Evolutionary conservation across 2,113 vertebrate species (phyloP), one percentile per base, ranked within the genome.

Genomic region (Hylia prasina): DNA sequence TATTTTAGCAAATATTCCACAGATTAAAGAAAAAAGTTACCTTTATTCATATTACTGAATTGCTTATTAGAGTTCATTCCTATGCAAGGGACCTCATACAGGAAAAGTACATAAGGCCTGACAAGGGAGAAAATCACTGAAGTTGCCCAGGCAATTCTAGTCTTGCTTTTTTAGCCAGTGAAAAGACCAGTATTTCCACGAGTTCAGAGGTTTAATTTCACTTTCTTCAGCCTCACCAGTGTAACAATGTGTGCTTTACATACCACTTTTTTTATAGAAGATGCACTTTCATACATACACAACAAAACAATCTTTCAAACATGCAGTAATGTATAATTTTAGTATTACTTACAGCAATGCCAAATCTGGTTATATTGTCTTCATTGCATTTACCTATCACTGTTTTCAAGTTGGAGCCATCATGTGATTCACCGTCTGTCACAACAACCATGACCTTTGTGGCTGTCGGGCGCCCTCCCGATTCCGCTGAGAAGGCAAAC

Each of bases 361-460:
- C 99, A 90, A 99, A 99, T 94, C 99, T 98, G 45, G 98, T 98
- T 90, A 99, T 99, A 61, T 98, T 98, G 79, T 98, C 95, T 19
- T 96, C 91, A 57, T 99, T 98, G 90, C 99, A 99, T 7, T 98
- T 95, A 24, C 76, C 85, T 54, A 99, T 98, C 92, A 98, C 98
- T 1, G n/a, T 28, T 45, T 97, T 87, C 87, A 97, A 95, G 10
- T 51, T 61, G n/a, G 82, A 75, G 3, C 72, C 91, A 33, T 99
- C 99, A 0, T 99, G 99, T 3, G 99, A 99, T 96, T 99, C 99
- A 8, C 99, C 99, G 0, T 99, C 99, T 7, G 99, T 99, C 65
- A 99, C 98, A 30, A 99, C 99, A 23, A 99, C 99, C 98, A 99
- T 98, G 15, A 99, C 98, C 94, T 99, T 99, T 22, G 98, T 98